A percentile compares a stretch with the other conserved stretches of the same genome.
Evolutionary conservation across 1,140 invertebrate genomes (phyloP).

Genomic region (Pteromalus puparum): DNA sequence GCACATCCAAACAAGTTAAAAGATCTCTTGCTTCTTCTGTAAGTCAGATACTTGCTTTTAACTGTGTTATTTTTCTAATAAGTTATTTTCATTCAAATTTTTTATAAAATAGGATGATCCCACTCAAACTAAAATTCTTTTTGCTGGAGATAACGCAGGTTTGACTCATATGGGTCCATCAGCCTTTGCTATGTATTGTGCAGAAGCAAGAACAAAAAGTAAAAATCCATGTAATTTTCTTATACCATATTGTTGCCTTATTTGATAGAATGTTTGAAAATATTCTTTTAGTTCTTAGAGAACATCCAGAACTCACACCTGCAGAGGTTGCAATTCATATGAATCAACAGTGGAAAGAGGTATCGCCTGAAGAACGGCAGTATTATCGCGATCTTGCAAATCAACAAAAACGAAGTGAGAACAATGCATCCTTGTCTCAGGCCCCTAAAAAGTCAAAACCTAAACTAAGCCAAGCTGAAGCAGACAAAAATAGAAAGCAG

Average conservation of each 20-base stretch:
- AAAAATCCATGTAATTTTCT: constrained; percentile 47
- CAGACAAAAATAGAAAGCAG: constrained; percentile 59
- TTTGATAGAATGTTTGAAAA: constrained; percentile 49
- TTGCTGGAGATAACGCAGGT: constrained; percentile 48
- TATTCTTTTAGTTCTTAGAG: constrained; percentile 61
- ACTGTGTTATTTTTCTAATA: constrained; percentile 15
- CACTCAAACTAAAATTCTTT: constrained; percentile 41
- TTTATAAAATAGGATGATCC: constrained; percentile 56
- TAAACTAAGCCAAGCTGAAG: constrained; percentile 12
- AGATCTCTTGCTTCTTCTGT: background rate
- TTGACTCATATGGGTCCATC: constrained; percentile 26
- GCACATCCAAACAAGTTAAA: constrained; percentile 11
- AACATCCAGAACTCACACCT: constrained; percentile 68
- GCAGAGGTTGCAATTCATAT: constrained; percentile 68
- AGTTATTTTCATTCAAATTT: constrained; percentile 19
- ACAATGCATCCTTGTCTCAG: background rate
- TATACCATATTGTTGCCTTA: background rate
- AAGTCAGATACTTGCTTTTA: constrained; percentile 21
- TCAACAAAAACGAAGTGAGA: constrained; percentile 31
- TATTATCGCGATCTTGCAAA: constrained; percentile 69
- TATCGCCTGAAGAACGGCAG: constrained; percentile 70
- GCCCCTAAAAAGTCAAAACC: constrained; percentile 50
- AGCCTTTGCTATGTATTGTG: constrained; percentile 67
- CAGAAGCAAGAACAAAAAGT: constrained; percentile 66
- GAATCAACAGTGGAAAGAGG: constrained; percentile 68